Percentiles rank a stretch among this genome's conserved stretches.
phyloP scores from a whole-genome alignment of 1,140 invertebrate species.

The Elymnias hypermnestra region DNA sequence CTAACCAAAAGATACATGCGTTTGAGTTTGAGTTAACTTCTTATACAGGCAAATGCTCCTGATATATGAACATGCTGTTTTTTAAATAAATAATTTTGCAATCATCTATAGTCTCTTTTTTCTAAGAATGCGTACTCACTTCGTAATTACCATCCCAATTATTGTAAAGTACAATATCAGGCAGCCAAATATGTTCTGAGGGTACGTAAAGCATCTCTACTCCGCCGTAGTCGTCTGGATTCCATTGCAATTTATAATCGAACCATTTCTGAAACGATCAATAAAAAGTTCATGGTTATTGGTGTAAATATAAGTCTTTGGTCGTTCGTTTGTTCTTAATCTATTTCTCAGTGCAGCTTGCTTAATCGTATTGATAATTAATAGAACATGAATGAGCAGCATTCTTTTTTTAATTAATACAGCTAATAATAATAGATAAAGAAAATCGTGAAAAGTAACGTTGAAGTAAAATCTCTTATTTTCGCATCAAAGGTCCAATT shows the following conservation, averaged over 20 bases:
- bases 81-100: too few relatives aligned
- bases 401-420: too few relatives aligned
- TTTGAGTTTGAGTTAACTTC: too few relatives aligned
- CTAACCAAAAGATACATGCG: too few relatives aligned
- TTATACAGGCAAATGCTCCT: too few relatives aligned
- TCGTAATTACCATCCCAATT: conserved; percentile 98
- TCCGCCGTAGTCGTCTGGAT: conserved; percentile 94
- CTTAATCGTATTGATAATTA: too few relatives aligned
- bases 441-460: conserved; percentile 2
- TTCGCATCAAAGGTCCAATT: background rate
- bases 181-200: conserved; percentile 94
- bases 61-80: too few relatives aligned
- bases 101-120: too few relatives aligned
- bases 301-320: background rate
- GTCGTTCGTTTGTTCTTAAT: too few relatives aligned
- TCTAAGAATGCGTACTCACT: conserved; percentile 49
- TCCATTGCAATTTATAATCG: conserved; percentile 95
- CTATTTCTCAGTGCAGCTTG: too few relatives aligned
- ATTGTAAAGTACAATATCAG: conserved; percentile 92
- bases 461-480: background rate
- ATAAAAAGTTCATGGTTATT: background rate
- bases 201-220: conserved; percentile 95
- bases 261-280: conserved; percentile 88
- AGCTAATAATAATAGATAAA: background rate
- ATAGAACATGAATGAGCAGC: too few relatives aligned